Evolutionary conservation across 2,888 invertebrate species (phyloP).

Genomic region (Synergus laeviventris): DNA sequence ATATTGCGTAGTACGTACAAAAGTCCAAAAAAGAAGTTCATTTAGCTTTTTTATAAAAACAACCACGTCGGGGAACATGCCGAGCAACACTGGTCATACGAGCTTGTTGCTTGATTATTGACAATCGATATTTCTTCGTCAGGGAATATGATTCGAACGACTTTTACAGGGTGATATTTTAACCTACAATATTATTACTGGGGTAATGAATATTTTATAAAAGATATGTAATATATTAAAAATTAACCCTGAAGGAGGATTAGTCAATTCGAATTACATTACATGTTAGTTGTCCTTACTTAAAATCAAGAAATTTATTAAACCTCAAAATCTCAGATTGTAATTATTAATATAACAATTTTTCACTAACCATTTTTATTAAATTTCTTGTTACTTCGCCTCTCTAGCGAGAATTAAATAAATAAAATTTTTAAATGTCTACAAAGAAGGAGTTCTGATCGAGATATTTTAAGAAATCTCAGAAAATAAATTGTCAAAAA

Average conservation of each 20-base stretch:
- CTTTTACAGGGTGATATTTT: constrained; percentile 25
- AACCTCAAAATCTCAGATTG: neutral
- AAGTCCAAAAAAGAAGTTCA: constrained; percentile 65
- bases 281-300: neutral
- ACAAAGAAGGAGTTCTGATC: too few relatives aligned
- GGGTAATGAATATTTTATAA: constrained; percentile 19
- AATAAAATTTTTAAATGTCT: too few relatives aligned
- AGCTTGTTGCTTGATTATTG: constrained; percentile 61
- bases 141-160: constrained; percentile 28
- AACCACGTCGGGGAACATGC: constrained; percentile 61
- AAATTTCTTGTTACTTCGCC: too few relatives aligned
- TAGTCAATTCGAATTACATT: neutral
- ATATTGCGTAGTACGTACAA: constrained; percentile 60
- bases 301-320: neutral
- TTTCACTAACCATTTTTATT: neutral
- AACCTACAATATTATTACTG: neutral
- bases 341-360: neutral
- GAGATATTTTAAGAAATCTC: too few relatives aligned
- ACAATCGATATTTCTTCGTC: constrained; percentile 64
- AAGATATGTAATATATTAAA: constrained; percentile 9
- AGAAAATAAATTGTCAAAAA: too few relatives aligned
- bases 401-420: too few relatives aligned
- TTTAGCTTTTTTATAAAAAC: constrained; percentile 46
- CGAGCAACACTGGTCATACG: constrained; percentile 60
- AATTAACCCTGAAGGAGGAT: neutral